These are phyloP conservation scores for Nemoura dubitans DNA, from an alignment of 2,888 invertebrate genomes.

Conservation along the genomic window DNA sequence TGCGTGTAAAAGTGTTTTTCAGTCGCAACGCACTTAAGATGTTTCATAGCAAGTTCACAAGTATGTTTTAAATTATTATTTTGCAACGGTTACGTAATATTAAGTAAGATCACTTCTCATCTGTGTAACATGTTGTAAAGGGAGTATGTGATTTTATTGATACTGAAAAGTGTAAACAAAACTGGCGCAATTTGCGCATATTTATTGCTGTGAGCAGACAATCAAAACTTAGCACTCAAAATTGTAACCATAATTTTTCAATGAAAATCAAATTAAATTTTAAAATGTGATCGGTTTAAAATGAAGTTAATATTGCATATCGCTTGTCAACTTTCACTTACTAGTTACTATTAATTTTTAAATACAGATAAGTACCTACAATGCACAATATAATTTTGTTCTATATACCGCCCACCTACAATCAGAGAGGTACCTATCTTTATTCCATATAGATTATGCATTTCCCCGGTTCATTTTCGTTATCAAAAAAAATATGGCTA, in stretches of 20 bases:
- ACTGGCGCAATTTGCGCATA: neutral
- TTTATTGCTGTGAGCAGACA: neutral
- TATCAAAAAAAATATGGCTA: neutral
- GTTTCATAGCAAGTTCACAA: constrained; percentile 13
- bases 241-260: neutral
- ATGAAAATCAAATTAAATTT: neutral
- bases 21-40: neutral
- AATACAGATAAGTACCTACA: neutral
- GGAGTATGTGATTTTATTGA: too few species aligned
- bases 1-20: neutral
- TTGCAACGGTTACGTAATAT: neutral
- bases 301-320: neutral
- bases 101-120: neutral
- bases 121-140: neutral
- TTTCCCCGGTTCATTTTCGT: neutral
- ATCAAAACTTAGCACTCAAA: neutral
- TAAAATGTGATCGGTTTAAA: neutral
- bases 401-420: neutral
- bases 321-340: neutral
- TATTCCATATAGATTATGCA: neutral
- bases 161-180: too few species aligned
- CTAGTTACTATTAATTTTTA: neutral
- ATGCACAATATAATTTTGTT: neutral
- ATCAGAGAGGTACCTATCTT: neutral
- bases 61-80: neutral